Conservation (phyloP, 1,140 invertebrate species). For the Polypedilum vanderplanki region DNA sequence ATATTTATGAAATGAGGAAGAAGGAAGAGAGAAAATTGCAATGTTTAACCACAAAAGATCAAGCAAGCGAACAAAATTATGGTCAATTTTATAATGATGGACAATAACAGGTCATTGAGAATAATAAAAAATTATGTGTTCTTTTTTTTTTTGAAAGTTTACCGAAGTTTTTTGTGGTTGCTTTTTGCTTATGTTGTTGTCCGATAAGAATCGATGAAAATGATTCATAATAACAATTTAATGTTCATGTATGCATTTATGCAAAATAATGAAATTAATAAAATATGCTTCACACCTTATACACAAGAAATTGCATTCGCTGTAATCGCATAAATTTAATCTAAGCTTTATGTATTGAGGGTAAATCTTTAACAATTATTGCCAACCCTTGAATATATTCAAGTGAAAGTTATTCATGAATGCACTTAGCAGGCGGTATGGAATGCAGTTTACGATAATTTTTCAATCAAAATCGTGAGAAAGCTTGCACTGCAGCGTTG, state of each 20-base stretch:
- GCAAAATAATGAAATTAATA: background rate
- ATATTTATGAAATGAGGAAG: too few species aligned
- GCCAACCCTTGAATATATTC: background rate
- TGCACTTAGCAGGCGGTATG: background rate
- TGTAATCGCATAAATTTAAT: background rate
- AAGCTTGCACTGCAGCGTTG: background rate
- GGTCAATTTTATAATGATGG: slow-evolving; percentile 14
- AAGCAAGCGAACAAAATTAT: slow-evolving; percentile 6
- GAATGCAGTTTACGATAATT: background rate
- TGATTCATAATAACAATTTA: background rate
- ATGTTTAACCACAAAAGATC: too few species aligned
- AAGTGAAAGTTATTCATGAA: background rate
- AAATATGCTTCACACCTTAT: background rate
- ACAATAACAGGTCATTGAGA: slow-evolving; percentile 24
- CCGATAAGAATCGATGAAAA: background rate
- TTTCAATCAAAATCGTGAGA: slow-evolving; percentile 15
- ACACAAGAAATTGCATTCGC: background rate
- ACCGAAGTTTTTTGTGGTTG: background rate
- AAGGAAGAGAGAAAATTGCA: too few species aligned
- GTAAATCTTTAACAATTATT: background rate
- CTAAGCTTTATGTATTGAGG: slow-evolving; percentile 11
- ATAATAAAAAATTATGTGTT: background rate
- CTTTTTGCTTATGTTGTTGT: too few species aligned
- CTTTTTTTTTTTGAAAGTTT: background rate
- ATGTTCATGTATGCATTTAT: background rate